Evolutionary conservation across 2,888 invertebrate genomes (phyloP).

Genomic region (Deilephila elpenor): DNA sequence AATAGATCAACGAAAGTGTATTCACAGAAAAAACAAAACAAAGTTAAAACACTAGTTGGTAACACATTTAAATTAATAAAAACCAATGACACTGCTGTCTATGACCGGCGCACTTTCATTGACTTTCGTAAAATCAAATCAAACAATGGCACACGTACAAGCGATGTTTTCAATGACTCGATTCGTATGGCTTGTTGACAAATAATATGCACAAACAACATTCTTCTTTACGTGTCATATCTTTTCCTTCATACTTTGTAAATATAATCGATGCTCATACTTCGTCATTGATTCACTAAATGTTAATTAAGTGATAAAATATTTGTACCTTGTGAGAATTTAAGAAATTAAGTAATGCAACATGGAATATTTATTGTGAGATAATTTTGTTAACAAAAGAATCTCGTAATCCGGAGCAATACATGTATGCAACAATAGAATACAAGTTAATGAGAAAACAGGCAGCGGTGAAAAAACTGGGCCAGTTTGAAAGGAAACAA

Average conservation of each 20-base stretch:
- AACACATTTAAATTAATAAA: slow-evolving; percentile 3
- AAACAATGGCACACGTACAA: slow-evolving; percentile 55
- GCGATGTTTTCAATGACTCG: slow-evolving; percentile 19
- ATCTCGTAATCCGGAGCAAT: slow-evolving; percentile 42
- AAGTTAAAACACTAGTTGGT: not conserved
- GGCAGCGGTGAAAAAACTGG: slow-evolving; percentile 29
- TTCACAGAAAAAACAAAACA: not conserved
- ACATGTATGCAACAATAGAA: slow-evolving; percentile 31
- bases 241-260: slow-evolving; percentile 42
- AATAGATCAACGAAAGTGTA: slow-evolving; percentile 1
- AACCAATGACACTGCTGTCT: slow-evolving; percentile 31
- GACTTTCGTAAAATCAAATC: slow-evolving; percentile 44
- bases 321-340: not conserved
- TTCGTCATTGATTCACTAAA: not conserved
- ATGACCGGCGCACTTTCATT: slow-evolving; percentile 39
- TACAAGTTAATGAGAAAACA: slow-evolving; percentile 23
- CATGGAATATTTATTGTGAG: slow-evolving; percentile 9
- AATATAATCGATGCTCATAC: not conserved
- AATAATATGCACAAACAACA: slow-evolving; percentile 66
- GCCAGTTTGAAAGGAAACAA: not conserved
- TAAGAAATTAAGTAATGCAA: slow-evolving; percentile 15
- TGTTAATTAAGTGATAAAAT: not conserved
- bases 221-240: slow-evolving; percentile 58
- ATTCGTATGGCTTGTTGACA: slow-evolving; percentile 61
- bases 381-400: slow-evolving; percentile 38